These are phyloP conservation scores for Eumacrocentrus americanus DNA, from an alignment of 2,888 invertebrate genomes.

Conservation along the genomic window DNA sequence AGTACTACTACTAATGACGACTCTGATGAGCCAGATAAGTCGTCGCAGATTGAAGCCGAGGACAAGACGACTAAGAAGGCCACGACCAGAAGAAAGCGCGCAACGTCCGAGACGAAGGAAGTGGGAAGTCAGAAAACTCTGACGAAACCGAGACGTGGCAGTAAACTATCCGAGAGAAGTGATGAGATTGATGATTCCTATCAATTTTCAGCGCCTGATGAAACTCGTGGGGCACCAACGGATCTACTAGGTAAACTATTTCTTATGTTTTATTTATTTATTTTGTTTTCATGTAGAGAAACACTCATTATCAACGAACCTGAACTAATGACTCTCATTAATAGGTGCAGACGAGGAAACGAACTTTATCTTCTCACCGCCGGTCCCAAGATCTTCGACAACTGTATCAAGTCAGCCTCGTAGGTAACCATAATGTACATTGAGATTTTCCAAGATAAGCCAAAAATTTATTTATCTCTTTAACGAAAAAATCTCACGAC, in stretches of 20 bases:
- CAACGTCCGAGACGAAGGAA: conserved; percentile 35
- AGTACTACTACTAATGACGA: conserved; percentile 34
- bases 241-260: conserved; percentile 23
- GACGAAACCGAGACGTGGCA: conserved; percentile 33
- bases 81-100: conserved; percentile 39
- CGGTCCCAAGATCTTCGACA: conserved; percentile 45
- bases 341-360: conserved; percentile 45
- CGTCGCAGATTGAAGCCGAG: background rate
- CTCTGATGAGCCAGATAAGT: conserved; percentile 25
- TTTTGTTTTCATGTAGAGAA: conserved; percentile 3
- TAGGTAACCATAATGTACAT: conserved; percentile 42
- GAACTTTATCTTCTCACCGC: conserved; percentile 50
- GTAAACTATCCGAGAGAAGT: conserved; percentile 39
- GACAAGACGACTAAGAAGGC: conserved; percentile 31
- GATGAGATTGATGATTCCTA: conserved; percentile 32
- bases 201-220: conserved; percentile 46
- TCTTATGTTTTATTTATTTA: background rate
- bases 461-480: background rate
- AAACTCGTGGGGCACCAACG: conserved; percentile 34
- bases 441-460: background rate
- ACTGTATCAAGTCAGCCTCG: conserved; percentile 39
- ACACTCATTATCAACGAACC: background rate
- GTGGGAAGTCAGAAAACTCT: background rate
- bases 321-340: no score
- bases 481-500: background rate